Evolutionary conservation across 2,888 invertebrate species (phyloP), one percentile per base, ranked within the genome.

Genomic region (Eucera pruinosa): DNA sequence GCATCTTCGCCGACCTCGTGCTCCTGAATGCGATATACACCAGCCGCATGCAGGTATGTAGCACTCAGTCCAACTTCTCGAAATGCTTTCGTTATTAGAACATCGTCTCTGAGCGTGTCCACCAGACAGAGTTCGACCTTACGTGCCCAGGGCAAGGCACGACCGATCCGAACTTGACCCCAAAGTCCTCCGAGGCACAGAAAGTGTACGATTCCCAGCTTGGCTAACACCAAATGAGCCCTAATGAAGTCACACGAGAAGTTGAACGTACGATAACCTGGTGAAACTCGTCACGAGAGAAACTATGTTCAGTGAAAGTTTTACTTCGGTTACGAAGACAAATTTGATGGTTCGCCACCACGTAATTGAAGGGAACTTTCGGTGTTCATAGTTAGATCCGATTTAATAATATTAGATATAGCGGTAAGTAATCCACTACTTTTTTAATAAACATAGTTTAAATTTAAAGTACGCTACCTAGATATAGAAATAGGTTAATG

Each of bases 161-260:
- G 90, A 6, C 93, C 93, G 47, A 92, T 89, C 73, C 94, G 91
- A 47, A 94, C 92, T 80, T 94, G 94, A 60, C 94, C 94, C 94
- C 94, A 94, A 2, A 94, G 92, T 11, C 93, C 93, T 33, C 94
- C 94, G 79, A 94, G 94, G 86, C 94, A 94, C 18, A 94, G 89
- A 83, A 94, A 94, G 88, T 94, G 94, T n/a, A 93, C 92, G 45
- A 94, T 88, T 2, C 92, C 90, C 45, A 94, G 88, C 45, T 92
- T 90, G 15, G 91, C 87, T 25, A 94, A 89, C 25, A 93, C 91
- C 60, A 88, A 81, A 78, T 93, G 92, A 30, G 92, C 91, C 75
- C 93, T 93, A 76, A 36, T 83, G 77, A 61, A 65, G 57, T 41
- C 41, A 58, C 20, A 74, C 41, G 23, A 72, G 15, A 7, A 41